A percentile compares a stretch with the other conserved stretches of the same genome.
phyloP scores from a whole-genome alignment of 2,113 vertebrate species.

The Dipodomys ordii region DNA sequence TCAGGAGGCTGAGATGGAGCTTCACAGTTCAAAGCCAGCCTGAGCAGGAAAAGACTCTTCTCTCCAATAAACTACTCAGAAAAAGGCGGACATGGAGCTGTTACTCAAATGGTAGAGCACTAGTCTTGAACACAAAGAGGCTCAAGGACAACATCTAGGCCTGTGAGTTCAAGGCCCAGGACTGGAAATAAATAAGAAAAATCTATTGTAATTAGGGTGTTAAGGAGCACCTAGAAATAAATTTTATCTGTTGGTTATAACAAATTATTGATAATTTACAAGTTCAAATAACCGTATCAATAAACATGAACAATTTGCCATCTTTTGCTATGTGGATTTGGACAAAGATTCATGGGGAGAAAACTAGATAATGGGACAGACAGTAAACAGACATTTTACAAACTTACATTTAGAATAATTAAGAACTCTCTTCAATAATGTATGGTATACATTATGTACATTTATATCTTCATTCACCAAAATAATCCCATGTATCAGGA shows the following conservation, averaged over 20 bases:
- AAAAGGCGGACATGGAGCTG: too few species aligned
- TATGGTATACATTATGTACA: not conserved
- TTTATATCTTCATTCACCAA: not conserved
- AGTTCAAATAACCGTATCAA: constrained; percentile 37
- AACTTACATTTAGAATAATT: constrained; percentile 40
- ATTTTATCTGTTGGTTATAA: not conserved
- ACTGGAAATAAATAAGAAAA: too few species aligned
- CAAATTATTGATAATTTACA: not conserved
- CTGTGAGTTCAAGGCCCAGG: too few species aligned
- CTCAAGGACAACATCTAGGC: too few species aligned
- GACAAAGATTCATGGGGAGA: not conserved
- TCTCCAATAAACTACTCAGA: too few species aligned
- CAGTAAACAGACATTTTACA: constrained; percentile 17
- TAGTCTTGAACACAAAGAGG: too few species aligned
- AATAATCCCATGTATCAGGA: not conserved
- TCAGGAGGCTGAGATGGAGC: too few species aligned
- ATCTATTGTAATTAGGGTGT: not conserved
- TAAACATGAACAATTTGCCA: constrained; percentile 29
- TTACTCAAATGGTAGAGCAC: too few species aligned
- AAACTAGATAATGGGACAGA: not conserved
- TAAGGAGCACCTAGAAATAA: not conserved
- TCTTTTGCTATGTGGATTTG: not conserved
- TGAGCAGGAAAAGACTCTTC: too few species aligned
- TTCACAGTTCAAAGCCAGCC: too few species aligned
- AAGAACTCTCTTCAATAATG: not conserved